Evolutionary conservation across 2,797 vertebrate genomes (phyloP).

Genomic region (Notoglanidium macrostoma): DNA sequence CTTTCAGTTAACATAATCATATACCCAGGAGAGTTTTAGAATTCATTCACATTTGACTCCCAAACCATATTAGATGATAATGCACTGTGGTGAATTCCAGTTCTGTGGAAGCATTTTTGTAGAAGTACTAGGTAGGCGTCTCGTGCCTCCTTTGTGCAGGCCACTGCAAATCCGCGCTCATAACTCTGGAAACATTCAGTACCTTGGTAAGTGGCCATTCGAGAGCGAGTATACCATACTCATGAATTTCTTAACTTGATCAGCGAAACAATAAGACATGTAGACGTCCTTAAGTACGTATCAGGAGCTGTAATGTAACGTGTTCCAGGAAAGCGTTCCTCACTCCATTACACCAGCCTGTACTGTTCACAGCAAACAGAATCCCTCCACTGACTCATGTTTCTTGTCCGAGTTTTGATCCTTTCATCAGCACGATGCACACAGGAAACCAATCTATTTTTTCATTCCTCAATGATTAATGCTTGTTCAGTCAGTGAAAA

Average conservation of each 20-base stretch:
- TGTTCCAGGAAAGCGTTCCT: conserved; percentile 20
- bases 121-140: neutral
- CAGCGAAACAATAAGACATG: neutral
- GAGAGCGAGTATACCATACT: neutral
- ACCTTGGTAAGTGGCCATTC: neutral
- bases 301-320: neutral
- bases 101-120: neutral
- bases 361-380: conserved; percentile 9
- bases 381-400: neutral
- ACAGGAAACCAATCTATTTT: neutral
- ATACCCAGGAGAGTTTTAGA: conserved; percentile 3
- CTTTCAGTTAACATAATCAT: neutral
- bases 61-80: neutral
- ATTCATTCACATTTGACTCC: conserved; percentile 23
- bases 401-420: neutral
- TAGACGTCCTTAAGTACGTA: neutral
- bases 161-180: neutral
- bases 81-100: neutral
- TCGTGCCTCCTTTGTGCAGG: neutral
- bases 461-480: neutral
- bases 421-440: conserved; percentile 6
- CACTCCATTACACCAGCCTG: conserved; percentile 30
- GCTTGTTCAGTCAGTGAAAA: neutral
- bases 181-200: neutral
- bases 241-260: conserved; percentile 4